Evolutionary conservation across 2,797 vertebrate genomes (phyloP), one percentile per base, ranked within the genome.

Genomic region (Atherinosoma microstoma): DNA sequence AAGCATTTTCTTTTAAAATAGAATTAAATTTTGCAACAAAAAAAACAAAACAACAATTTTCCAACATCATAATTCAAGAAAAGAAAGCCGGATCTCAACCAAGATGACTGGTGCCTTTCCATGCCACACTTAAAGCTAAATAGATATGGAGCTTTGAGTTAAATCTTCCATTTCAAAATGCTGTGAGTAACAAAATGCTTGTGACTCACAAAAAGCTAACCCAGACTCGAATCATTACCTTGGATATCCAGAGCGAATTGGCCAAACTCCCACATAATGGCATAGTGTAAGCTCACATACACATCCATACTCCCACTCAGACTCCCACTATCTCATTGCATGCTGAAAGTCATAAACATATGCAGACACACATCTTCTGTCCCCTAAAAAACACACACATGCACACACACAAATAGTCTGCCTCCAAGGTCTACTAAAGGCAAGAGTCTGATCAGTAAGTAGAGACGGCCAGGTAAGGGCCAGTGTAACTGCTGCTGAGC

Each of bases 181-280:
- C 58, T 78, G 70, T 13, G 16, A 79, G 75, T 72, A 84, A 84
- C 67, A 80, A 84, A 87, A 86, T 66, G 32, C 38, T 66, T 80
- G 84, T 92, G 89, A 92, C 76, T 92, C 88, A 89, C 45, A 82
- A 70, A 63, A 84, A 87, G 81, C 84, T 92, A 89, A 92, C 86
- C 72, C 72, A 76, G 84, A 88, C 87, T 89, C 77, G 69, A 89
- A 91, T 89, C 83, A 80, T 91, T 85, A 90, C 89, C 89, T 88
- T 87, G 84, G 90, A 92, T 76, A 77, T 76, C 83, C 67, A 51
- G 73, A 86, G 80, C 47, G 70, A 91, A 88, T 82, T 89, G 83
- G 87, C 87, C 88, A 82, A 86, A 91, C 91, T 89, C 92, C 91
- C 87, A 93, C 91, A 83, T 91, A 86, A 90, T 86, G 86, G 82